phyloP scores from a whole-genome alignment of 1,140 invertebrate species.

The Heliconius melpomene region DNA sequence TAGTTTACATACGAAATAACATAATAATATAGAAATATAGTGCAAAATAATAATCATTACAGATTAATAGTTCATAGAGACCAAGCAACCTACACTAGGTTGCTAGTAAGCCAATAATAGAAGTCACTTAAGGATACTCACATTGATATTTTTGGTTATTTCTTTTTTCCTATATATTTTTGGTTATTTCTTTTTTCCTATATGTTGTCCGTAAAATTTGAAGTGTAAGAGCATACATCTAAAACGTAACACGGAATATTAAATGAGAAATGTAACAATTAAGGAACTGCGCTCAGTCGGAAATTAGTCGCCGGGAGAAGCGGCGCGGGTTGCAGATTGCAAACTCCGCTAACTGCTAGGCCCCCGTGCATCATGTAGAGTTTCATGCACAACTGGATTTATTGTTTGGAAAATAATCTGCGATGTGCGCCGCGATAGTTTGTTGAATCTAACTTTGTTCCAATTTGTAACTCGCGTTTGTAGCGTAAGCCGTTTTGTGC shows the following conservation, averaged over 20 bases:
- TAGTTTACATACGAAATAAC: no score
- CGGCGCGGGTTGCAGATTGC: conserved; percentile 48
- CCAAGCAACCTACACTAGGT: no score
- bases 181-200: not conserved
- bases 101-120: not conserved
- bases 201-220: not conserved
- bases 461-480: conserved; percentile 6
- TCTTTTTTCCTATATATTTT: not conserved
- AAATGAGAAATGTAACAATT: conserved; percentile 55
- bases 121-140: not conserved
- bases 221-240: conserved; percentile 19
- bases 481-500: not conserved
- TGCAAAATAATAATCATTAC: no score
- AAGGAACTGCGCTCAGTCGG: conserved; percentile 60
- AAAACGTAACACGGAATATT: conserved; percentile 49
- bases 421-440: conserved; percentile 23
- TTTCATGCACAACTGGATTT: conserved; percentile 32
- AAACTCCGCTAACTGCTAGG: conserved; percentile 39
- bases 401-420: conserved; percentile 40
- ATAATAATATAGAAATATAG: no score
- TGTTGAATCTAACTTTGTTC: conserved; percentile 27
- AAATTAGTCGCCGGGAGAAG: conserved; percentile 69
- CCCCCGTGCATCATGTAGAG: conserved; percentile 29
- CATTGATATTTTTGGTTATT: not conserved
- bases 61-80: not conserved